Evolutionary conservation across 37 sponge, comb jelly and placozoan species (phyloP).

Genomic region (Amphimedon queenslandica): DNA sequence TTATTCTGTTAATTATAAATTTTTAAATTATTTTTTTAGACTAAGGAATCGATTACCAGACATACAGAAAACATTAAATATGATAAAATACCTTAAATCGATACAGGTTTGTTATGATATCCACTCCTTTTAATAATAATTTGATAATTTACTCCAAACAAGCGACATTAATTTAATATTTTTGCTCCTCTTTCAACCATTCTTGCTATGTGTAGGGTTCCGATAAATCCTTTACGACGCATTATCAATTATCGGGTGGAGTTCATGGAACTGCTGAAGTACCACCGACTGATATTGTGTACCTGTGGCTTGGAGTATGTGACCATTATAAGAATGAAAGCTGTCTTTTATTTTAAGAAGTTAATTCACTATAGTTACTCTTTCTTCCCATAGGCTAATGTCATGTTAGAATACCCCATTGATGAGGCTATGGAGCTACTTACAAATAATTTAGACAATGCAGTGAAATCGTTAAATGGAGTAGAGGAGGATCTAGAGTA

Average conservation of each 20-base stretch:
- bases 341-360: no score
- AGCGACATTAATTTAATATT: no score
- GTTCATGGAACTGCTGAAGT: constrained; percentile 82
- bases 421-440: constrained; percentile 78
- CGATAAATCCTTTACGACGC: constrained; percentile 41
- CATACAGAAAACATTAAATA: not conserved
- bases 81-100: not conserved
- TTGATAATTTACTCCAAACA: no score
- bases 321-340: not conserved
- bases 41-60: not conserved
- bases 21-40: not conserved
- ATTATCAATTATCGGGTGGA: constrained; percentile 77
- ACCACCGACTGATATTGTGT: constrained; percentile 75
- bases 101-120: not conserved
- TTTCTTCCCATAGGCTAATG: constrained; percentile 69
- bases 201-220: constrained; percentile 21
- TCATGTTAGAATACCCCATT: constrained; percentile 93
- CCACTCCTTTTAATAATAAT: no score
- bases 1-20: not conserved
- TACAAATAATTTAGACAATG: constrained; percentile 69
- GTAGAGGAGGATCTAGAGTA: constrained; percentile 77
- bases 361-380: not conserved
- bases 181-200: no score
- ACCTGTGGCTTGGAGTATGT: constrained; percentile 89
- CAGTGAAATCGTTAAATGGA: constrained; percentile 44